A percentile compares a stretch with the other conserved stretches of the same genome.
These are phyloP conservation scores for Esperia sulphurella DNA, from an alignment of 2,888 invertebrate species.

Conservation along the genomic window DNA sequence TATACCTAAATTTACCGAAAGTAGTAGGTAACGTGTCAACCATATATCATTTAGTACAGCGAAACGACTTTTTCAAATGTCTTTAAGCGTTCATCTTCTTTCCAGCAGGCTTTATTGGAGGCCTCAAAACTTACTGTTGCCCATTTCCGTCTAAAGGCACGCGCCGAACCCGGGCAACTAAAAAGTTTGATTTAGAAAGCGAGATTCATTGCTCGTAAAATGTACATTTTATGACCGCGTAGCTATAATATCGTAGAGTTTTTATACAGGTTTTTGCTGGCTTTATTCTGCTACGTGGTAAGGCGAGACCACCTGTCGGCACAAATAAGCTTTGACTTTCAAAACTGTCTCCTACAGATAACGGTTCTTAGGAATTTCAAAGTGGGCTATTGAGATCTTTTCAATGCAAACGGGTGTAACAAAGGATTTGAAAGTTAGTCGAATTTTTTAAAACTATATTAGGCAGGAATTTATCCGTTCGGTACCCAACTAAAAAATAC, in stretches of 20 bases:
- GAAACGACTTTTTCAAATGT: no score
- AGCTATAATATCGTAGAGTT: slow-evolving; percentile 14
- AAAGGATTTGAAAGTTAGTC: no score
- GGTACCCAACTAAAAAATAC: no score
- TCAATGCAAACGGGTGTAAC: no score
- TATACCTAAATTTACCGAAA: no score
- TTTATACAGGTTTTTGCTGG: slow-evolving; percentile 2
- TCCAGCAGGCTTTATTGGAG: background rate
- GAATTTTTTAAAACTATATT: no score
- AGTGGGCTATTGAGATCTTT: no score
- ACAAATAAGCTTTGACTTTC: slow-evolving; percentile 2
- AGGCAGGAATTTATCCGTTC: no score
- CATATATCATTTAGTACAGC: no score
- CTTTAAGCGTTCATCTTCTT: background rate
- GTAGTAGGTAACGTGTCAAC: no score
- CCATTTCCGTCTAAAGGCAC: background rate
- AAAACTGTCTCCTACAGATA: background rate
- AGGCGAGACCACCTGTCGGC: slow-evolving; percentile 2
- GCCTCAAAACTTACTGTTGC: background rate
- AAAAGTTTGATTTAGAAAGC: slow-evolving; percentile 22
- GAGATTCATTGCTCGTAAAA: slow-evolving; percentile 30
- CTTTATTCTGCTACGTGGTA: slow-evolving; percentile 7
- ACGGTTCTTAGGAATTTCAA: no score
- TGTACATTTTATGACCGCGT: slow-evolving; percentile 15
- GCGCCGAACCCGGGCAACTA: slow-evolving; percentile 7